phyloP scores from a whole-genome alignment of 2,888 invertebrate species.

The Branchipolynoe longqiensis region DNA sequence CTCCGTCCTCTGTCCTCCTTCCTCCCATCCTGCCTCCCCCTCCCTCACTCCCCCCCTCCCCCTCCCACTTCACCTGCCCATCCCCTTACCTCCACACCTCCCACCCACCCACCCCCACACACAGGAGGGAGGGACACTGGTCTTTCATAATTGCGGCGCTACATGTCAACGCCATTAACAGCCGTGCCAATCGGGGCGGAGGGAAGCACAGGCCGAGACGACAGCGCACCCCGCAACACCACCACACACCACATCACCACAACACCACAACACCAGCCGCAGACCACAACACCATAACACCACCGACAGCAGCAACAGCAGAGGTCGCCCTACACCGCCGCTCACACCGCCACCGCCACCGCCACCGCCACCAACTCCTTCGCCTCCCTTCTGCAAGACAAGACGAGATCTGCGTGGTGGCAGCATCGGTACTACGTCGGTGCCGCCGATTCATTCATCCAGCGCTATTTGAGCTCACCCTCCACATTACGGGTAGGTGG shows the following conservation, averaged over 20 bases:
- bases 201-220: neutral
- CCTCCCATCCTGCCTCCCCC: too few species aligned
- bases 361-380: neutral
- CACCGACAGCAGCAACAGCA: conserved; percentile 5
- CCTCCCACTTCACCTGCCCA: too few species aligned
- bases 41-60: too few species aligned
- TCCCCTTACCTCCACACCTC: too few species aligned
- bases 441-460: conserved; percentile 48
- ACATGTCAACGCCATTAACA: conserved; percentile 33
- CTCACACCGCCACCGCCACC: neutral
- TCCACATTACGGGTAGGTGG: conserved; percentile 45
- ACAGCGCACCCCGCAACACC: neutral
- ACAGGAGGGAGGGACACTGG: conserved; percentile 4
- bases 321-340: neutral
- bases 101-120: conserved; percentile 10
- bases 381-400: neutral
- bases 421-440: too few species aligned
- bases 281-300: conserved; percentile 24
- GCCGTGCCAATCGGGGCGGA: neutral
- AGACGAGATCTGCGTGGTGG: too few species aligned
- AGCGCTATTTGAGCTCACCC: conserved; percentile 22
- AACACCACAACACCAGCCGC: conserved; percentile 21
- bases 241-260: neutral
- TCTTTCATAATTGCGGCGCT: neutral
- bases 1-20: too few species aligned